Evolutionary conservation across 1,140 invertebrate species (phyloP).

Genomic region (Pachypeltis micranthus): DNA sequence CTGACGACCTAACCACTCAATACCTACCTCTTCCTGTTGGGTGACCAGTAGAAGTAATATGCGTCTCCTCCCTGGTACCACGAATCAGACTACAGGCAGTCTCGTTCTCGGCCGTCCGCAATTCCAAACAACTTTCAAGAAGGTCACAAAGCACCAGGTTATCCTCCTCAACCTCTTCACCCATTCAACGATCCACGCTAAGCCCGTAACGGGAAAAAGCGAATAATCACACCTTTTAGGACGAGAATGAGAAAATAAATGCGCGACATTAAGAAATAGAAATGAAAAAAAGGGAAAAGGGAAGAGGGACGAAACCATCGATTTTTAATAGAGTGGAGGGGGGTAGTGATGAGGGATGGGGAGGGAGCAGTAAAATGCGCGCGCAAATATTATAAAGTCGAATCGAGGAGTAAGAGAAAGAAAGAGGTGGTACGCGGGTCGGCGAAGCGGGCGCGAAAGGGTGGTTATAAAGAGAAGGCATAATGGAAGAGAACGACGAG

Average conservation of each 20-base stretch:
- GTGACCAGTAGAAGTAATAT: no score
- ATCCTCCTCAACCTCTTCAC: no score
- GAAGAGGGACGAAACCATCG: conserved; percentile 18
- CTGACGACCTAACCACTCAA: no score
- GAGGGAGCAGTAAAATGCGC: conserved; percentile 21
- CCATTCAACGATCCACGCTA: no score
- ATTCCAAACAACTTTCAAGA: no score
- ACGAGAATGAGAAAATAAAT: not conserved
- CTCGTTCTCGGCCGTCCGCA: no score
- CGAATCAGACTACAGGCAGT: no score
- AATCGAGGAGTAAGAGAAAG: not conserved
- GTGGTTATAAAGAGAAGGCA: no score
- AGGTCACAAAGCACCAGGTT: no score
- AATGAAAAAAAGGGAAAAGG: not conserved
- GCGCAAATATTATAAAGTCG: conserved; percentile 24
- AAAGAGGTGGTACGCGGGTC: conserved; percentile 17
- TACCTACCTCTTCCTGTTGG: no score
- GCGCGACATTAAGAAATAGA: not conserved
- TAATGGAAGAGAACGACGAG: no score
- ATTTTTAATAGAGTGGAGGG: conserved; percentile 20
- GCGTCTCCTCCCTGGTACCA: no score
- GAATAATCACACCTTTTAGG: not conserved
- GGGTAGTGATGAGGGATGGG: not conserved
- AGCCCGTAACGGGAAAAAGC: not conserved
- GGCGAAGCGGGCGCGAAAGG: conserved; percentile 6